Evolutionary conservation across 2,113 vertebrate genomes (phyloP).

Genomic region (Meleagris gallopavo): DNA sequence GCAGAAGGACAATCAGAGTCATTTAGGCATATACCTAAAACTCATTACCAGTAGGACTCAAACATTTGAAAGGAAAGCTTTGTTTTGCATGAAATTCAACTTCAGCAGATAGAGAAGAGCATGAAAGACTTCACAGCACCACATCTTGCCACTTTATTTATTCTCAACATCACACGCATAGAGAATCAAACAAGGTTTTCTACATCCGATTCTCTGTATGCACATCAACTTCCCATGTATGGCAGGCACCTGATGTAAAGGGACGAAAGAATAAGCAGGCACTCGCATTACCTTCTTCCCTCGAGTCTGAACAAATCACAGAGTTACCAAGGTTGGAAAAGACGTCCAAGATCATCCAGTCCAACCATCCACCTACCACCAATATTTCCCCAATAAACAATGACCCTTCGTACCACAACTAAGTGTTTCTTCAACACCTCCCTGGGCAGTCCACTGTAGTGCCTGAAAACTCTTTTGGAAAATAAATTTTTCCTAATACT

Average conservation of each 20-base stretch:
- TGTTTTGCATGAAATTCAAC: slow-evolving; percentile 2
- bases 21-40: background rate
- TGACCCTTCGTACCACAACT: no score
- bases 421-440: no score
- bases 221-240: background rate
- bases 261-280: background rate
- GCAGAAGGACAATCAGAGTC: background rate
- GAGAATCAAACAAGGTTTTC: slow-evolving; percentile 10
- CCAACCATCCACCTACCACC: no score
- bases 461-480: no score
- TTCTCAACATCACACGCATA: slow-evolving; percentile 2
- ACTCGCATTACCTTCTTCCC: background rate
- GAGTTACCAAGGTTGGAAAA: no score
- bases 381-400: no score
- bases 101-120: slow-evolving; percentile 2
- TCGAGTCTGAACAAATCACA: background rate
- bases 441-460: no score
- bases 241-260: background rate
- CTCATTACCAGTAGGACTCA: background rate
- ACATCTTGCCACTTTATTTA: slow-evolving; percentile 37
- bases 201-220: background rate
- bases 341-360: no score
- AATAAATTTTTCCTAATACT: no score
- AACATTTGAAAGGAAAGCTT: background rate
- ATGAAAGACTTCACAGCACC: slow-evolving; percentile 17